Evolutionary conservation across 1,140 invertebrate genomes (phyloP).

Genomic region (Lepidurus arcticus): DNA sequence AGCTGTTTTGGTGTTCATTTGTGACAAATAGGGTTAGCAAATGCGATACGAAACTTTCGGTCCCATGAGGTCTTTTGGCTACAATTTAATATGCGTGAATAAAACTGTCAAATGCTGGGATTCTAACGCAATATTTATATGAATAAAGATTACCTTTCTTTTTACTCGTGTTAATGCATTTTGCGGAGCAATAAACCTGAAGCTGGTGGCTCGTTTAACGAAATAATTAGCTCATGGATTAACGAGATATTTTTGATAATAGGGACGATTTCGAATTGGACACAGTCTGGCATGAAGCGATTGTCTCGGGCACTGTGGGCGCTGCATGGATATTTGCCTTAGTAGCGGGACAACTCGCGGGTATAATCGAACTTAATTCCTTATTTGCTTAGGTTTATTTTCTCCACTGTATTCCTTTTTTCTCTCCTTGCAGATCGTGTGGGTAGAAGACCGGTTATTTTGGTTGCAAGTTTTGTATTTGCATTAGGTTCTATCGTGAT

Average conservation of each 20-base stretch:
- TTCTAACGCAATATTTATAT: too few species aligned
- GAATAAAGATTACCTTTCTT: background rate
- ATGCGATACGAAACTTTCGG: too few species aligned
- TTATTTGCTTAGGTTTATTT: constrained; percentile 16
- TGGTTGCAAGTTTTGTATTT: constrained; percentile 54
- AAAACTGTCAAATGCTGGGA: too few species aligned
- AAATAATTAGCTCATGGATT: background rate
- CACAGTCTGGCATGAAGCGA: constrained; percentile 51
- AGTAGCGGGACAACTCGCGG: constrained; percentile 48
- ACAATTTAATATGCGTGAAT: too few species aligned
- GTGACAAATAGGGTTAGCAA: too few species aligned
- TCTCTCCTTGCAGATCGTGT: constrained; percentile 44
- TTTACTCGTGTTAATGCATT: background rate
- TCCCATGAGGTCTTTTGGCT: too few species aligned
- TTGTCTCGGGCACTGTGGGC: constrained; percentile 50
- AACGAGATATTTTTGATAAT: constrained; percentile 34
- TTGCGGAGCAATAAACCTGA: background rate
- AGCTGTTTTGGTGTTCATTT: too few species aligned
- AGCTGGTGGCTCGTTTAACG: background rate
- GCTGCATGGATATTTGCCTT: constrained; percentile 52
- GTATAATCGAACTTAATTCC: constrained; percentile 23
- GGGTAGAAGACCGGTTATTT: constrained; percentile 53
- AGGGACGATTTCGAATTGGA: constrained; percentile 48
- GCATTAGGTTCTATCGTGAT: constrained; percentile 53
- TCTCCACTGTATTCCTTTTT: background rate